Evolutionary conservation across 2,797 vertebrate genomes (phyloP).

Genomic region (Fringilla coelebs): DNA sequence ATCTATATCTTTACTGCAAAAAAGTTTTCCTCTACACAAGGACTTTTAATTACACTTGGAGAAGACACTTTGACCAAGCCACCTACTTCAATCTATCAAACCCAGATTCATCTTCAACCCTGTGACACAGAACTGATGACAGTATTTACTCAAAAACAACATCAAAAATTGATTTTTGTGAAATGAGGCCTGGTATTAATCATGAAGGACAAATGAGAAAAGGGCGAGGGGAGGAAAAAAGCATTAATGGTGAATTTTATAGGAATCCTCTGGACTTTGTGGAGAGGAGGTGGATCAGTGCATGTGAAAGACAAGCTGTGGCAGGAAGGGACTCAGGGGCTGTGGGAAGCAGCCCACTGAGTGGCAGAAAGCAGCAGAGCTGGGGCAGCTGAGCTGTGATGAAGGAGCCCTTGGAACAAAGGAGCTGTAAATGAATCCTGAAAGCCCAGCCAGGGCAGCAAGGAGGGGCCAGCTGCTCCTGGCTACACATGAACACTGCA

Average conservation of each 20-base stretch:
- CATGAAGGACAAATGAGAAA: not conserved
- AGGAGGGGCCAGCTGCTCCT: not conserved
- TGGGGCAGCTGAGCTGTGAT: not conserved
- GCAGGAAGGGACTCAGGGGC: not conserved
- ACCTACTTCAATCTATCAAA: not conserved
- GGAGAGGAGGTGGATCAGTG: not conserved
- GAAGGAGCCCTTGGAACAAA: not conserved
- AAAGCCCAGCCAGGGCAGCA: not conserved
- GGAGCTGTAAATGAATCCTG: not conserved
- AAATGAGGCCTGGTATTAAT: not conserved
- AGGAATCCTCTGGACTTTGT: not conserved
- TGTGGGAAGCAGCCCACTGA: not conserved
- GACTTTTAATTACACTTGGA: not conserved
- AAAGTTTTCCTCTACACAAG: not conserved
- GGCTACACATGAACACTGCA: not conserved
- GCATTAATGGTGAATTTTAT: not conserved
- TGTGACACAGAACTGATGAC: not conserved
- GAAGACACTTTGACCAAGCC: not conserved
- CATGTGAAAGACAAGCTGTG: rapidly evolving
- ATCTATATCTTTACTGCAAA: not conserved
- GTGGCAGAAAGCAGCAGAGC: not conserved
- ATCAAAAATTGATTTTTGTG: not conserved
- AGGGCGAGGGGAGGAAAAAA: not conserved
- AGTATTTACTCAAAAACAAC: not conserved
- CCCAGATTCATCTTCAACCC: not conserved